Evolutionary conservation across 2,113 vertebrate species (phyloP).

Genomic region (Melanostigma gelatinosum): DNA sequence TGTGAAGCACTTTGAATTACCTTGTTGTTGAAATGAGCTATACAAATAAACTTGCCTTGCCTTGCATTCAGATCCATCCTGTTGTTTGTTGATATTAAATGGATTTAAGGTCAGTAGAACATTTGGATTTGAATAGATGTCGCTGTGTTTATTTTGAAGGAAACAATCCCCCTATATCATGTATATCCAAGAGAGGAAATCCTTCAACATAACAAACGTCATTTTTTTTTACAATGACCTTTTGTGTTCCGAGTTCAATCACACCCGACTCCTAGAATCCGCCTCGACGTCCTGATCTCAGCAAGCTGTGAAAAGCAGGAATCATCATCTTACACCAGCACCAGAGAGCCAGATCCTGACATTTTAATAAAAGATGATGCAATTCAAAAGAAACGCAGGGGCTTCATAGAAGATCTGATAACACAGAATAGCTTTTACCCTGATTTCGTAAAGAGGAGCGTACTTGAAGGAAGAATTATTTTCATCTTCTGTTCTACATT

Average conservation of each 20-base stretch:
- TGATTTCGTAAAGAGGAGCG: conserved; percentile 64
- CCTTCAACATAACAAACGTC: neutral
- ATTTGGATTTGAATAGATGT: neutral
- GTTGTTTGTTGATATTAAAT: conserved; percentile 26
- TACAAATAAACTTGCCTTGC: no score
- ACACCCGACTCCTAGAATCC: conserved; percentile 41
- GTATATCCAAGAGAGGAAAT: neutral
- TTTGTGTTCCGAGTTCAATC: conserved; percentile 61
- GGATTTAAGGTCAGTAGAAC: conserved; percentile 24
- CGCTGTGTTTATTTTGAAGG: conserved; percentile 9
- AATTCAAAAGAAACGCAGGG: conserved; percentile 73
- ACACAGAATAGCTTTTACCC: conserved; percentile 79
- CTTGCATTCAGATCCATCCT: neutral
- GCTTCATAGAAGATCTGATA: conserved; percentile 78
- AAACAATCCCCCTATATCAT: neutral
- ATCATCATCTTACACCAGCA: conserved; percentile 63
- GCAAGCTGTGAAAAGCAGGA: conserved; percentile 67
- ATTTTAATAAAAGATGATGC: conserved; percentile 83
- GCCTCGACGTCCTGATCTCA: conserved; percentile 52
- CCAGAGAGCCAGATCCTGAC: conserved; percentile 69
- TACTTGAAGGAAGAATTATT: conserved; percentile 70
- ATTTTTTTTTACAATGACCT: conserved; percentile 52
- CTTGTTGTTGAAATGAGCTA: no score
- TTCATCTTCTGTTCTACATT: conserved; percentile 64
- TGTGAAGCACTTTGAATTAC: no score